Conservation (phyloP, 2,888 invertebrate species). For the Andrena marginata region DNA sequence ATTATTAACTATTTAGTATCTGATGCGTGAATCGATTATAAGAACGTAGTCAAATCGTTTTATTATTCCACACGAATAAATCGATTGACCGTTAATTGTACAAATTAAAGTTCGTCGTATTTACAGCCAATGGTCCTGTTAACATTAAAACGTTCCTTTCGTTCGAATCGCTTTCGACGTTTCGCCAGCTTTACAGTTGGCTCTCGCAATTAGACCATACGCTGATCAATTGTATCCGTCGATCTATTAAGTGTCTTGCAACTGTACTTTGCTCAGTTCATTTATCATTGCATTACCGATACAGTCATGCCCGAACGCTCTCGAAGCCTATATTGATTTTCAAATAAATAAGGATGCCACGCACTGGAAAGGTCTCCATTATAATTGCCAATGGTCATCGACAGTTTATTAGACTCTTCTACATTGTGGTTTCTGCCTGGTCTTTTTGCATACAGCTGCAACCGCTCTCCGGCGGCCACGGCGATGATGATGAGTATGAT, state of each 20-base stretch:
- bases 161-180: neutral
- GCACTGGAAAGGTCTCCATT: neutral
- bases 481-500: neutral
- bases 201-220: neutral
- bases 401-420: constrained; percentile 34
- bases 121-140: neutral
- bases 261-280: neutral
- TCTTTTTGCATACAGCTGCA: constrained; percentile 25
- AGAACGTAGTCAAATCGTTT: neutral
- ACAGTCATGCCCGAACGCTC: neutral
- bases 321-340: neutral
- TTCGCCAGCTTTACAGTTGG: neutral
- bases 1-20: no score
- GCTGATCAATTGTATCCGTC: neutral
- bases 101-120: neutral
- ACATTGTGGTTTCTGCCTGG: constrained; percentile 31
- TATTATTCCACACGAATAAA: neutral
- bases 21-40: neutral
- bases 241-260: neutral
- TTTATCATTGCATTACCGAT: neutral
- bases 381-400: neutral
- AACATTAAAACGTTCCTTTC: neutral
- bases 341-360: neutral
- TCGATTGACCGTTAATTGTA: neutral
- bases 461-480: neutral